A percentile compares a stretch with the other conserved stretches of the same genome.
These are phyloP conservation scores for Liparis tanakae DNA, from an alignment of 2,797 vertebrate species.

Conservation along the genomic window DNA sequence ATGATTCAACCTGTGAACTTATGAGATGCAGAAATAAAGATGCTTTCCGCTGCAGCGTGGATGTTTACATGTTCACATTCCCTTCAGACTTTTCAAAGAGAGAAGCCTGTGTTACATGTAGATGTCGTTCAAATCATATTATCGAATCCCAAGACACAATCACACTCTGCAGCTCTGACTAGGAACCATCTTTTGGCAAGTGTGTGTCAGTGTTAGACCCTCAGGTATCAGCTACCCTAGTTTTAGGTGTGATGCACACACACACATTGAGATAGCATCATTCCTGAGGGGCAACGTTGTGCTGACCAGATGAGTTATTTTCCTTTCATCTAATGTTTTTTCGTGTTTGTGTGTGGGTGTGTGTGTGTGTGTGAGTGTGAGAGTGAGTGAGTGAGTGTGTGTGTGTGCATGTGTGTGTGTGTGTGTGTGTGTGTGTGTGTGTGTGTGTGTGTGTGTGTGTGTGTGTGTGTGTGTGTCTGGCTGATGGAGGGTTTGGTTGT, in stretches of 20 bases:
- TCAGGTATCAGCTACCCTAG: constrained; percentile 72
- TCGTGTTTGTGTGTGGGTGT: constrained; percentile 1
- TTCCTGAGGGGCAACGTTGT: constrained; percentile 67
- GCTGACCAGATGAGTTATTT: constrained; percentile 76
- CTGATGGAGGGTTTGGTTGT: constrained; percentile 31
- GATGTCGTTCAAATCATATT: constrained; percentile 44
- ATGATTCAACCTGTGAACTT: constrained; percentile 48
- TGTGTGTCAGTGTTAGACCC: constrained; percentile 50
- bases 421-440: background rate
- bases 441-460: background rate
- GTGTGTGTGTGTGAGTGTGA: background rate
- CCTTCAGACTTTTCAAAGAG: constrained; percentile 21
- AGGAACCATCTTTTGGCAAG: constrained; percentile 32
- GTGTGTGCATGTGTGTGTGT: constrained; percentile 2
- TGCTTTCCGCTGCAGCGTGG: constrained; percentile 27
- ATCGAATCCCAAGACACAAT: constrained; percentile 51
- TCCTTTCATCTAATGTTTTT: constrained; percentile 53
- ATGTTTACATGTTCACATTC: constrained; percentile 50
- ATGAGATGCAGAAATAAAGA: constrained; percentile 26
- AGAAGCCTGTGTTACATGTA: constrained; percentile 17
- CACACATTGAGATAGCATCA: constrained; percentile 59
- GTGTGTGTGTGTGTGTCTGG: constrained; percentile 19
- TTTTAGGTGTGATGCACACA: constrained; percentile 70
- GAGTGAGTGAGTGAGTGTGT: background rate
- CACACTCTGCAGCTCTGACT: constrained; percentile 26